These are phyloP conservation scores for Cyprinodon diabolis DNA, from an alignment of 2,797 vertebrate species.

Conservation along the genomic window DNA sequence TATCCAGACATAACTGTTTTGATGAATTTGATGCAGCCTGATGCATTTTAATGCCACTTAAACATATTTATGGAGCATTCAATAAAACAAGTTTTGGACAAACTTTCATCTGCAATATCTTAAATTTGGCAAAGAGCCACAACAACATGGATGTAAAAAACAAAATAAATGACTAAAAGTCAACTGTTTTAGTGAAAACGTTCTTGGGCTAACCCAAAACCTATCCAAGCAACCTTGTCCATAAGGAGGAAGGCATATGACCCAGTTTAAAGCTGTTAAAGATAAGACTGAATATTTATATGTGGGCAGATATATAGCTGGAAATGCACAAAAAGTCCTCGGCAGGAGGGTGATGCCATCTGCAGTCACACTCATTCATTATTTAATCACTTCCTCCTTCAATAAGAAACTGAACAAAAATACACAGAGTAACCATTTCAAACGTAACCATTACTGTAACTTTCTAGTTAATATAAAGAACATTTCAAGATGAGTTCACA, in stretches of 20 bases:
- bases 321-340: conserved; percentile 27
- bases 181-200: conserved; percentile 19
- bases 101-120: neutral
- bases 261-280: neutral
- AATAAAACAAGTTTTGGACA: conserved; percentile 15
- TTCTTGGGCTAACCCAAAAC: neutral
- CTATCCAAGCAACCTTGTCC: conserved; percentile 8
- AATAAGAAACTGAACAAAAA: conserved; percentile 7
- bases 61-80: neutral
- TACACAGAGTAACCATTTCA: neutral
- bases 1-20: too few species aligned
- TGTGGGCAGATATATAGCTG: conserved; percentile 34
- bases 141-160: neutral
- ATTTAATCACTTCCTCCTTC: conserved; percentile 37
- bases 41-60: neutral
- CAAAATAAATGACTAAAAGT: conserved; percentile 42
- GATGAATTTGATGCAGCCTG: too few species aligned
- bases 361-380: conserved; percentile 42
- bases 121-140: neutral
- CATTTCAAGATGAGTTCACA: neutral
- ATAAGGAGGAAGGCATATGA: neutral
- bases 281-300: conserved; percentile 25
- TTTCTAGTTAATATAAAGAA: conserved; percentile 1
- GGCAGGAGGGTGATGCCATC: conserved; percentile 43
- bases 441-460: conserved; percentile 6